Evolutionary conservation across 1,140 invertebrate species (phyloP).

Genomic region (Tetranychus urticae): DNA sequence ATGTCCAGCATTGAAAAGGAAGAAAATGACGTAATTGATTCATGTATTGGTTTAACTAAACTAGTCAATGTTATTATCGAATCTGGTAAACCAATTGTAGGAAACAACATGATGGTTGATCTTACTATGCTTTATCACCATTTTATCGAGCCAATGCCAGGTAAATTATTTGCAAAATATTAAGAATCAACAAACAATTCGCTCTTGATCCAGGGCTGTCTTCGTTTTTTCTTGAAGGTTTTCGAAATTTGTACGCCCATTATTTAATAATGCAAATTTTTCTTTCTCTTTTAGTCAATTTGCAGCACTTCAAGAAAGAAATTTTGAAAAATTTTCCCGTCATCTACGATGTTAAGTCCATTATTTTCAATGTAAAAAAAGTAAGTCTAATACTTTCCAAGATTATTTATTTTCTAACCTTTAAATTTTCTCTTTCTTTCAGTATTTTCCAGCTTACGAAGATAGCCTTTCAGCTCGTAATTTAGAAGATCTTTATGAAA

Average conservation of each 20-base stretch:
- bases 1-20: constrained; percentile 1
- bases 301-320: neutral
- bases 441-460: neutral
- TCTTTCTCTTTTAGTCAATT: neutral
- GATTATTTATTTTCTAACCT: neutral
- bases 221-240: too few species aligned
- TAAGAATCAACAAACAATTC: too few species aligned
- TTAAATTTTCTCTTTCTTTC: neutral
- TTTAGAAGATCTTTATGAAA: neutral
- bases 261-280: too few species aligned
- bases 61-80: constrained; percentile 32
- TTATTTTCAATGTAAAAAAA: neutral
- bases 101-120: constrained; percentile 47
- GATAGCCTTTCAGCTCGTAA: neutral
- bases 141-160: constrained; percentile 39
- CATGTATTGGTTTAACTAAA: constrained; percentile 36
- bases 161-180: constrained; percentile 17
- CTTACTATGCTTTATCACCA: constrained; percentile 41
- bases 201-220: too few species aligned
- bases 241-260: too few species aligned
- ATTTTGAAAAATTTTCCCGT: neutral
- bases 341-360: neutral
- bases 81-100: constrained; percentile 40
- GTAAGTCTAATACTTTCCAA: neutral
- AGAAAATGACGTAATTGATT: constrained; percentile 21